Evolutionary conservation across 2,888 invertebrate genomes (phyloP).

Genomic region (Anaspis maculata): DNA sequence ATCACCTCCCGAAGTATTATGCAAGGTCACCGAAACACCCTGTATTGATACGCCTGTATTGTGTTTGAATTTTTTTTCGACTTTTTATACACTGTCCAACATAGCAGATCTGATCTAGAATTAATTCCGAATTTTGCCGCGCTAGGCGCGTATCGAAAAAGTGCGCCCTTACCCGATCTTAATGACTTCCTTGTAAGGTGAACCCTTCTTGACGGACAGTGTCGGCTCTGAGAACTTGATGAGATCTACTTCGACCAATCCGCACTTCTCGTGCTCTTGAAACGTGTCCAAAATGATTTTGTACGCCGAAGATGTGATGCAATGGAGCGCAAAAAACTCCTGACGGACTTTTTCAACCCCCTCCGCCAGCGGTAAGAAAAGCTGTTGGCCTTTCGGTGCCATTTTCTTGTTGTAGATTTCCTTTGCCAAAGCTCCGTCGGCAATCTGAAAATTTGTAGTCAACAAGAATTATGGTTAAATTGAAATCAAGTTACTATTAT

Average conservation of each 20-base stretch:
- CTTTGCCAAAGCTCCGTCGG: too few relatives aligned
- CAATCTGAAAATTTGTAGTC: too few relatives aligned
- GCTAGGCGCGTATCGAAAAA: neutral
- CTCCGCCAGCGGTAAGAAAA: slow-evolving; percentile 48
- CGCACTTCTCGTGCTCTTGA: slow-evolving; percentile 58
- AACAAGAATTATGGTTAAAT: too few relatives aligned
- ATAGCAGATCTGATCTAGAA: too few relatives aligned
- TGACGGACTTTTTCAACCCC: slow-evolving; percentile 50
- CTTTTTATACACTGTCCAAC: too few relatives aligned
- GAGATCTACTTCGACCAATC: slow-evolving; percentile 52
- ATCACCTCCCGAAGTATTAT: too few relatives aligned
- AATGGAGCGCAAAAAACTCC: slow-evolving; percentile 60
- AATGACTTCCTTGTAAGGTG: slow-evolving; percentile 45
- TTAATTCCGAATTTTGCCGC: too few relatives aligned
- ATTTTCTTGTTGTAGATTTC: slow-evolving; percentile 54
- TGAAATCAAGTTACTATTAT: neutral
- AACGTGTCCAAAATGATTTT: slow-evolving; percentile 57
- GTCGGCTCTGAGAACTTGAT: slow-evolving; percentile 47
- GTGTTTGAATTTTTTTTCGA: too few relatives aligned
- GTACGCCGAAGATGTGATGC: slow-evolving; percentile 55
- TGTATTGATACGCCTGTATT: too few relatives aligned
- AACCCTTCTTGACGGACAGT: slow-evolving; percentile 46
- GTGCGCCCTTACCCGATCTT: slow-evolving; percentile 45
- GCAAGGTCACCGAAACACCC: too few relatives aligned
- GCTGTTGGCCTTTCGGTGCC: slow-evolving; percentile 46